phyloP scores from a whole-genome alignment of 2,797 vertebrate genomes.

The Enteromius trimaculatus region DNA sequence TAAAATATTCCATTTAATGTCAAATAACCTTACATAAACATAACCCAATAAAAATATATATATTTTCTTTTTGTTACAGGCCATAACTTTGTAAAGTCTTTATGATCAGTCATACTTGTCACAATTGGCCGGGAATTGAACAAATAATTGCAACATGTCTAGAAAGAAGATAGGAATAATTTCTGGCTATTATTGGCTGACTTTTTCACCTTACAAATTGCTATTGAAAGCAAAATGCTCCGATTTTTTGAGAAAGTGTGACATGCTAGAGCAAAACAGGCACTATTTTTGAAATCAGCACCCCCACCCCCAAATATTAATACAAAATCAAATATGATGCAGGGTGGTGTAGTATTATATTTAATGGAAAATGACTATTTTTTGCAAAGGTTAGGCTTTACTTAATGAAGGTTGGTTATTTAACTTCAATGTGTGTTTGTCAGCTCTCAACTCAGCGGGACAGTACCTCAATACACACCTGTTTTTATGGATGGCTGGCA shows the following conservation, averaged over 20 bases:
- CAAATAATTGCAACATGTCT: not conserved
- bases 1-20: too few relatives aligned
- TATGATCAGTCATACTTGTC: not conserved
- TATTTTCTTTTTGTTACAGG: not conserved
- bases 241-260: not conserved
- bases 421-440: not conserved
- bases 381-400: not conserved
- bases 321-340: not conserved
- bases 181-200: not conserved
- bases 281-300: not conserved
- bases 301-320: not conserved
- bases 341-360: not conserved
- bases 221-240: not conserved
- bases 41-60: not conserved
- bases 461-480: constrained; percentile 74
- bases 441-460: constrained; percentile 69
- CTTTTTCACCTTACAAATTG: not conserved
- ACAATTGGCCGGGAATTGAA: not conserved
- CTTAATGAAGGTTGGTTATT: not conserved
- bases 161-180: not conserved
- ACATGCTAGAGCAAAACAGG: not conserved
- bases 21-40: too few relatives aligned
- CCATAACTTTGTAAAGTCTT: not conserved
- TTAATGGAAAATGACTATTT: not conserved
- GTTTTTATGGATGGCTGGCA: constrained; percentile 85